Evolutionary conservation across 2,888 invertebrate species (phyloP), one percentile per base, ranked within the genome.

Genomic region (Stenotaenia linearis): DNA sequence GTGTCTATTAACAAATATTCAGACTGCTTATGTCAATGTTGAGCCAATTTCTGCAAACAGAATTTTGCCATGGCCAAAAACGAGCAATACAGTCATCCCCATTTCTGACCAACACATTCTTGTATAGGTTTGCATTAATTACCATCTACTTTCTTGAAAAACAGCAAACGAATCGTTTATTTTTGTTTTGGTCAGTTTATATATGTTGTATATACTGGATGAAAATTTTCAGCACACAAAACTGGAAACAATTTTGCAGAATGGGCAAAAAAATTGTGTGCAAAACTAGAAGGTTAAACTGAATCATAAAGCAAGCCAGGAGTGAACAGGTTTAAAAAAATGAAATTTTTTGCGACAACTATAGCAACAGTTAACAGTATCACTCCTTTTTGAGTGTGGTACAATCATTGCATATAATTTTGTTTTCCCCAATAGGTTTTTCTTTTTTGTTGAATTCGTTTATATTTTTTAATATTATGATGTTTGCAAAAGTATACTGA

Each of bases 51-150:
- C 5, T 28, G 69, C 69, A 69, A 69, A 50, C 18, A 50, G 28
- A 69, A 69, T 69, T n/a, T 69, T 69, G 69, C 69, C n/a, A 69
- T 69, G 69, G 69, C 69, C 28, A 28, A n/a, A n/a, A 69, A 5
- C 69, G 28, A 69, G 69, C 69, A 69, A 69, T 69, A 69, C 69
- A 69, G 69, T 69, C 69, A 69, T 69, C 69, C 69, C 69, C 69
- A 69, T 28, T 69, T 69, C 69, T 69, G 69, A 69, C 69, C 69
- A 69, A 69, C 28, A 69, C 9, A 15, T 69, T 28, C 18, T 18
- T 69, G 69, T 28, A 69, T 28, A 69, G 69, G 69, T 69, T 69
- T 69, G 69, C 25, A 69, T 69, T 69, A 28, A n/a, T 15, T 15
- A 45, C 5, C 69, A 28, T 28, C 69, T 69, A 69, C 69, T 69